A percentile compares a stretch with the other conserved stretches of the same genome.
Evolutionary conservation across 2,113 vertebrate species (phyloP).

Genomic region (Syngnathus scovelli): DNA sequence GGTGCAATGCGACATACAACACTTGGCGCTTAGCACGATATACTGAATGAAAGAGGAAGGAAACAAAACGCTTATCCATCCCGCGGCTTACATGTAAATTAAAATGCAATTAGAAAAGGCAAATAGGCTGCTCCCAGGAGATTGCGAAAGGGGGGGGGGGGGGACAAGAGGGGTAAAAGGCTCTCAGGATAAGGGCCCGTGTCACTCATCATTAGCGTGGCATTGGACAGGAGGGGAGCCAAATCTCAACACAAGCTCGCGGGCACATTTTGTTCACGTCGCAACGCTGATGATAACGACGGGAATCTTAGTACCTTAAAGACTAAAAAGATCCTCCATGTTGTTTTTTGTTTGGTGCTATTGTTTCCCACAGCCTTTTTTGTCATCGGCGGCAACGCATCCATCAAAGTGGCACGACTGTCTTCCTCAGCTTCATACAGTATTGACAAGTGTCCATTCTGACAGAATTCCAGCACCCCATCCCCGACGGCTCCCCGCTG

Average conservation of each 20-base stretch:
- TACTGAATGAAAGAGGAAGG: background rate
- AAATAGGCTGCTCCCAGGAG: slow-evolving; percentile 70
- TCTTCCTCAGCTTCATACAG: slow-evolving; percentile 43
- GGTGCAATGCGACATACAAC: background rate
- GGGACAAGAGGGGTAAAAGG: slow-evolving; percentile 32
- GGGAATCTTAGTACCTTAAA: slow-evolving; percentile 13
- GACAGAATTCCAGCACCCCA: slow-evolving; percentile 61
- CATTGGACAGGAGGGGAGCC: slow-evolving; percentile 56
- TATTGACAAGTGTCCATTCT: slow-evolving; percentile 56
- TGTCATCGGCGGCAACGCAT: slow-evolving; percentile 7
- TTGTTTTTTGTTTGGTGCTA: slow-evolving; percentile 6
- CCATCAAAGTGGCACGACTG: background rate
- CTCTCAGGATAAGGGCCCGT: slow-evolving; percentile 63
- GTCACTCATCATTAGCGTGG: slow-evolving; percentile 71
- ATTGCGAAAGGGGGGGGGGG: slow-evolving; percentile 25
- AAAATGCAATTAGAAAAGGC: slow-evolving; percentile 74
- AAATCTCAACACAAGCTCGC: slow-evolving; percentile 55
- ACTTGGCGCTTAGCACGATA: slow-evolving; percentile 12
- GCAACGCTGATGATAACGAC: background rate
- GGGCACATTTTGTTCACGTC: slow-evolving; percentile 37
- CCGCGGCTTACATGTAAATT: slow-evolving; percentile 66
- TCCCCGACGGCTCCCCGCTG: slow-evolving; percentile 15
- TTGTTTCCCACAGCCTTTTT: slow-evolving; percentile 31
- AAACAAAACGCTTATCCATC: slow-evolving; percentile 34
- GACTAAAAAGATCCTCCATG: slow-evolving; percentile 12